Evolutionary conservation across 2,113 vertebrate genomes (phyloP).

Genomic region (Alligator sinensis): DNA sequence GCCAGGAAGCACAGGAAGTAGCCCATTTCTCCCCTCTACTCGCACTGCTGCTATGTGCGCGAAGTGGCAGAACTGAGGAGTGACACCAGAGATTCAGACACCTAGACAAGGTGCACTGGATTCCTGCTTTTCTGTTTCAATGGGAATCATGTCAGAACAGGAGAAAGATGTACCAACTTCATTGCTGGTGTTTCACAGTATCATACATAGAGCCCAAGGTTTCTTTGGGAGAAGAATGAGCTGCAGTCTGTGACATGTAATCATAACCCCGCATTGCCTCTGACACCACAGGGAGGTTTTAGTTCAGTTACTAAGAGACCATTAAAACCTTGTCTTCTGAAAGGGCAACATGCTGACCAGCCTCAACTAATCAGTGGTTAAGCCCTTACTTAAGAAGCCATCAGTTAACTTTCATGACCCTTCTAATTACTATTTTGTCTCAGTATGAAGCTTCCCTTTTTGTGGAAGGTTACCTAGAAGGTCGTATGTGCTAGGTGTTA

Average conservation of each 20-base stretch:
- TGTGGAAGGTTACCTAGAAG: slow-evolving; percentile 45
- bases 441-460: slow-evolving; percentile 1
- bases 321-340: not conserved
- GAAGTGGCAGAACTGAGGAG: not conserved
- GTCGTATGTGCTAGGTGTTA: not conserved
- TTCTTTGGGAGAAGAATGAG: not conserved
- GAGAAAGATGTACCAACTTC: not conserved
- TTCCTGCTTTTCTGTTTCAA: not conserved
- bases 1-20: not conserved
- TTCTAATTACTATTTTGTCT: slow-evolving; percentile 9
- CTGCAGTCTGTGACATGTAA: not conserved
- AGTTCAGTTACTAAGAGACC: not conserved
- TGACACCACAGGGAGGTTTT: not conserved
- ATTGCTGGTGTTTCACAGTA: not conserved
- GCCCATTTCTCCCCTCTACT: not conserved
- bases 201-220: not conserved
- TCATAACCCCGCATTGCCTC: not conserved
- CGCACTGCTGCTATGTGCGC: not conserved
- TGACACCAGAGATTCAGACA: not conserved
- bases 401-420: not conserved
- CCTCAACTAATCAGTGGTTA: slow-evolving; percentile 11
- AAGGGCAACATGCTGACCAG: slow-evolving; percentile 16
- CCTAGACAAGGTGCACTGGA: not conserved
- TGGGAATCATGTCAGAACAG: not conserved
- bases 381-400: slow-evolving; percentile 3